phyloP scores from a whole-genome alignment of 1,140 invertebrate genomes.

The Lepidurus arcticus region DNA sequence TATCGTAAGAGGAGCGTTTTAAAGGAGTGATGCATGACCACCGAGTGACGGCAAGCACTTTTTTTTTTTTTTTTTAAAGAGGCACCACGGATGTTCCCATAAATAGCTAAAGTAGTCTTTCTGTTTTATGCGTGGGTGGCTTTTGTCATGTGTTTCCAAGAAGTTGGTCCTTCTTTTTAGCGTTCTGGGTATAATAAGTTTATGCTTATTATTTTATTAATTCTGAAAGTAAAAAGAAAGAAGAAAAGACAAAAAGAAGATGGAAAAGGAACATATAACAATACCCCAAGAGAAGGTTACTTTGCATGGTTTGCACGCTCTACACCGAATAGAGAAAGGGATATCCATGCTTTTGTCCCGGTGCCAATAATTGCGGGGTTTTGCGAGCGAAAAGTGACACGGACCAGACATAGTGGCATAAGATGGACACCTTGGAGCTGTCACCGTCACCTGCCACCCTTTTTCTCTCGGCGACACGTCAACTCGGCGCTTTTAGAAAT shows the following conservation, averaged over 20 bases:
- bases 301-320: not conserved
- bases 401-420: not conserved
- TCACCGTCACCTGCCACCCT: conserved; percentile 8
- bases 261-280: not conserved
- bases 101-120: not conserved
- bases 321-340: too few relatives aligned
- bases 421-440: conserved; percentile 10
- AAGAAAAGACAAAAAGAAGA: too few relatives aligned
- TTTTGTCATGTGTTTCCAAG: not conserved
- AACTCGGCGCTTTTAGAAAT: not conserved
- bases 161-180: not conserved
- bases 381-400: not conserved
- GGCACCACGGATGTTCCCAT: not conserved
- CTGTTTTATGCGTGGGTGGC: not conserved
- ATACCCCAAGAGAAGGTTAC: not conserved
- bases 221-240: too few relatives aligned
- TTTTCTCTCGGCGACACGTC: conserved; percentile 1
- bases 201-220: too few relatives aligned
- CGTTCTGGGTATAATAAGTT: too few relatives aligned
- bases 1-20: not conserved
- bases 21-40: not conserved
- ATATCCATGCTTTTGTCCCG: not conserved
- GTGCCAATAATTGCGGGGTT: conserved; percentile 4
- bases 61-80: too few relatives aligned
- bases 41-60: not conserved